phyloP scores from a whole-genome alignment of 64 coral and sea anemone species.

The Acropora yongei region DNA sequence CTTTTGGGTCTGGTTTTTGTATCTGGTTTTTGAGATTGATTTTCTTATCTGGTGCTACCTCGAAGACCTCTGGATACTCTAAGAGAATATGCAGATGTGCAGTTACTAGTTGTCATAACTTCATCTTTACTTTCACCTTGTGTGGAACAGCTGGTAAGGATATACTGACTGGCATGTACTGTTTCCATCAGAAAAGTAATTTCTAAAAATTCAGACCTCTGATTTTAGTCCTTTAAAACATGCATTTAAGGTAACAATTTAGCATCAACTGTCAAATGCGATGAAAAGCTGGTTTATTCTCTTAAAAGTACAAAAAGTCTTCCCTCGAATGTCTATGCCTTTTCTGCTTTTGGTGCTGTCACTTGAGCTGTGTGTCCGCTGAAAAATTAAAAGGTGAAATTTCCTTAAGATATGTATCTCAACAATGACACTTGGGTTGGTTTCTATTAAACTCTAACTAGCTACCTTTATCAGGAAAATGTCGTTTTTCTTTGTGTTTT shows the following conservation, averaged over 20 bases:
- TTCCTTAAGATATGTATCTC: not conserved
- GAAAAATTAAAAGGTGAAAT: not conserved
- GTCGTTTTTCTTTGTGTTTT: slow-evolving; percentile 78
- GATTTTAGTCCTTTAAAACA: not conserved
- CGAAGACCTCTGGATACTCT: too few species aligned
- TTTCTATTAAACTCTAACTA: not conserved
- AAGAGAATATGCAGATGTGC: too few species aligned
- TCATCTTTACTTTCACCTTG: too few species aligned
- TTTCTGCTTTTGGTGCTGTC: not conserved
- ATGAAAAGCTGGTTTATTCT: not conserved
- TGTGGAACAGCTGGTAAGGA: too few species aligned
- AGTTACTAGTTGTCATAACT: too few species aligned
- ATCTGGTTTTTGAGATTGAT: too few species aligned
- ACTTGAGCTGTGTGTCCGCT: slow-evolving; percentile 68
- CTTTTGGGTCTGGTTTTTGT: too few species aligned
- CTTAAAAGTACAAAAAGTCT: not conserved
- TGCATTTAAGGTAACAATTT: not conserved
- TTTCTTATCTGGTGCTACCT: too few species aligned
- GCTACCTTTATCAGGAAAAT: slow-evolving; percentile 92
- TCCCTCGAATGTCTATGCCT: not conserved
- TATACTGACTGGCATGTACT: too few species aligned
- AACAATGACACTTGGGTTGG: not conserved
- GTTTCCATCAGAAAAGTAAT: too few species aligned
- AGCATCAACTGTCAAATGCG: not conserved
- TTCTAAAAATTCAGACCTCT: not conserved